Evolutionary conservation across 2,888 invertebrate species (phyloP), one percentile per base, ranked within the genome.

Genomic region (Teinopalpus imperialis): DNA sequence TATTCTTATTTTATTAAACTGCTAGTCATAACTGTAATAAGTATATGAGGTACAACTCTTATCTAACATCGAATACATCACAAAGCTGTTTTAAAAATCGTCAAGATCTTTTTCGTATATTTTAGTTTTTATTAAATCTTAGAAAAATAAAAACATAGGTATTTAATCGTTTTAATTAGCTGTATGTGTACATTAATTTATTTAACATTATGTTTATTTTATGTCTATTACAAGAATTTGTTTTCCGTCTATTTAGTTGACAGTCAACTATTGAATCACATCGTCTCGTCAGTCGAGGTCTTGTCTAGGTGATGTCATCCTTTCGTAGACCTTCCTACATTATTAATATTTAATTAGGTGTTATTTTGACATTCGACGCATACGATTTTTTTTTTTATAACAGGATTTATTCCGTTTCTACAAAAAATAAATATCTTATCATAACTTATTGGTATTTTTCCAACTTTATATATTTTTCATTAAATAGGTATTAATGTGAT

Each of bases 271-370:
- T 78, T 76, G 69, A 81, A 74, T 75, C 74, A 77, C 61, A 63
- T 76, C 72, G 74, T 76, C 74, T 81, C 75, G 76, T 78, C 69
- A 55, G 54, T 57, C 74, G 74, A 78, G 78, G 76, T 69, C 74
- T 74, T 53, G n/a, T n/a, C 56, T 42, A 30, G 64, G 69, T 81
- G 81, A 82, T 76, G 71, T 82, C 81, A 81, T 74, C 64, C 64
- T 69, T 67, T 68, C 53, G 59, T 60, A 72, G 63, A 70, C 69
- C 72, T 76, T 64, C 58, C 55, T 50, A 55, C 59, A 57, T 59
- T 65, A 71, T 67, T 62, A 61, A 63, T 73, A 65, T 69, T 68
- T 61, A 65, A 59, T 60, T 52, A 59, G 49, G 32, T 37, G 48
- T 43, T 29, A 42, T 52, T 51, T 49, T 44, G 36, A 29, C 49